Percentiles rank a stretch among this genome's conserved stretches.
phyloP scores from a whole-genome alignment of 1,140 invertebrate genomes.

The Gryllus bimaculatus region DNA sequence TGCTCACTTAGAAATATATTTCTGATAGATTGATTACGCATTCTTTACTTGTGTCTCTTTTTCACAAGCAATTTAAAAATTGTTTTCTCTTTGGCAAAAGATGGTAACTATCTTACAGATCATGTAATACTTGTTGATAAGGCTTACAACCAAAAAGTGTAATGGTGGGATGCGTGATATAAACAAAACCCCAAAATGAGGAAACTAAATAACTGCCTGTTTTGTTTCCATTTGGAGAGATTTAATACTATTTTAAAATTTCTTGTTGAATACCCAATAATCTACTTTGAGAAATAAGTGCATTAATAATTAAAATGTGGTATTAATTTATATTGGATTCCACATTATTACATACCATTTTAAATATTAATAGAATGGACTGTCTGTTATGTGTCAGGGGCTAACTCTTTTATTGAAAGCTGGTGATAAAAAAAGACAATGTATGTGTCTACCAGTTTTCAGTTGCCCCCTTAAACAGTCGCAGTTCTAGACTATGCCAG shows the following conservation, averaged over 20 bases:
- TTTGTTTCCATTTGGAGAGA: background rate
- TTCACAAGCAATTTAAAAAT: too few species aligned
- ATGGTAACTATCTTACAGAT: too few species aligned
- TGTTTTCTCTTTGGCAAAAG: too few species aligned
- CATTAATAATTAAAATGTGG: too few species aligned
- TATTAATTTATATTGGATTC: background rate
- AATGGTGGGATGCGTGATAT: background rate
- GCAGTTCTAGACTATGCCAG: background rate
- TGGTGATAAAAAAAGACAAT: background rate
- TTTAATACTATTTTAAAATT: too few species aligned
- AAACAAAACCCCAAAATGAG: constrained; percentile 4
- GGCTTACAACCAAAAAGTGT: background rate
- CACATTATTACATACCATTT: background rate
- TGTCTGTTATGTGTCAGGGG: background rate
- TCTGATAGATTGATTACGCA: too few species aligned
- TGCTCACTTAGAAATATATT: too few species aligned
- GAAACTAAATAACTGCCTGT: background rate
- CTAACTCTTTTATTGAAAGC: background rate
- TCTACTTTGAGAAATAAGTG: too few species aligned
- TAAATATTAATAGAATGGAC: background rate
- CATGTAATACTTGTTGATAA: too few species aligned
- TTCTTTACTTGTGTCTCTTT: too few species aligned
- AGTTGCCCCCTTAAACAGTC: constrained; percentile 3
- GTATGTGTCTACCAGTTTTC: background rate
- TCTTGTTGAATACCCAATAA: too few species aligned